Conservation (phyloP, 2,113 vertebrate species). For the Tiliqua scincoides region DNA sequence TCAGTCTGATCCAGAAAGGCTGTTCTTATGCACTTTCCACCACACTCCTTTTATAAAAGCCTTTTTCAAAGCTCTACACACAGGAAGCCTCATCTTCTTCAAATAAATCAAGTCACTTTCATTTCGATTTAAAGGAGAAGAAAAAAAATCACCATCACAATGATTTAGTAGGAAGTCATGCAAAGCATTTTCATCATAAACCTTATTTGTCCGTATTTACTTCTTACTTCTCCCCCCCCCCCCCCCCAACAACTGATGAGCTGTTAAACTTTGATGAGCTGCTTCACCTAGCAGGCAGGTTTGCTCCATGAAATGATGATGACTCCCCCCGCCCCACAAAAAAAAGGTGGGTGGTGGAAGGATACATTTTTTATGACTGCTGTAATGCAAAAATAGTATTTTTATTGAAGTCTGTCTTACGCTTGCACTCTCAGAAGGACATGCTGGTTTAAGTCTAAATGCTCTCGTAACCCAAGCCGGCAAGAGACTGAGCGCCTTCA, state of each 20-base stretch:
- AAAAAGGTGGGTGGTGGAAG: slow-evolving; percentile 18
- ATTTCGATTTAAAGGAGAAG: not conserved
- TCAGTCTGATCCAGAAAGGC: not conserved
- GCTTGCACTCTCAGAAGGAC: slow-evolving; percentile 50
- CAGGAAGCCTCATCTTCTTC: not conserved
- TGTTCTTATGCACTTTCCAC: not conserved
- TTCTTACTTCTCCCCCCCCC: not conserved
- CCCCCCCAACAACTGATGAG: not conserved
- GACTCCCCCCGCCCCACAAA: no score
- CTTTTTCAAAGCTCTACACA: not conserved
- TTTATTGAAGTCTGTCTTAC: slow-evolving; percentile 42
- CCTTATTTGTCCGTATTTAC: not conserved
- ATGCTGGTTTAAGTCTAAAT: slow-evolving; percentile 5
- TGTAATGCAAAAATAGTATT: slow-evolving; percentile 45
- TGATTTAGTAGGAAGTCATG: not conserved
- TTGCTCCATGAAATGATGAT: slow-evolving; percentile 13
- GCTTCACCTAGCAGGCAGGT: slow-evolving; percentile 17
- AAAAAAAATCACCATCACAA: not conserved
- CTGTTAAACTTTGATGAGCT: slow-evolving; percentile 40
- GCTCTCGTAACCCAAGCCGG: not conserved
- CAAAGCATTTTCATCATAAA: not conserved
- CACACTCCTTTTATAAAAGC: not conserved
- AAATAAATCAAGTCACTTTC: not conserved
- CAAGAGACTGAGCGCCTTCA: slow-evolving; percentile 25
- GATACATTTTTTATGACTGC: slow-evolving; percentile 51